Evolutionary conservation across 2,888 invertebrate species (phyloP).

Genomic region (Fragum fragum): DNA sequence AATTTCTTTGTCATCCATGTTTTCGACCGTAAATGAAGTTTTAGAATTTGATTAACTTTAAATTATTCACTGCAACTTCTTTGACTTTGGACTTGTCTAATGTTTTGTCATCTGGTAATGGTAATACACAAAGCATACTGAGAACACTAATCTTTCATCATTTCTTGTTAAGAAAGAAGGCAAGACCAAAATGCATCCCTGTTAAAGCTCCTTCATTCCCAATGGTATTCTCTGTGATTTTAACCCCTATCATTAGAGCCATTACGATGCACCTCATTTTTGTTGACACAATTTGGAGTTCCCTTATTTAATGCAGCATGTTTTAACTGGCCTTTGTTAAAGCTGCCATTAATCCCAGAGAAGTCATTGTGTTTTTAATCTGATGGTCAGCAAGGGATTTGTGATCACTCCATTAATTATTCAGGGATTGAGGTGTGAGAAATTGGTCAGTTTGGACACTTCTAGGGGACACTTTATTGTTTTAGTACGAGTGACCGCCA

Average conservation of each 20-base stretch:
- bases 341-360: slow-evolving; percentile 30
- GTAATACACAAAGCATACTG: no score
- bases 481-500: slow-evolving; percentile 27
- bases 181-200: no score
- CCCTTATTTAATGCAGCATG: slow-evolving; percentile 24
- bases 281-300: slow-evolving; percentile 21
- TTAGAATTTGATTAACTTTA: no score
- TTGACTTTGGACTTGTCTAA: no score
- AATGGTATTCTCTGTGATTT: neutral
- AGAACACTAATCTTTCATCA: no score
- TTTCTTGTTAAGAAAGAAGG: no score
- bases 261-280: slow-evolving; percentile 7
- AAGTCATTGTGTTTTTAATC: slow-evolving; percentile 36
- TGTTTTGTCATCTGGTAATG: no score
- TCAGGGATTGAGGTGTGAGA: slow-evolving; percentile 29
- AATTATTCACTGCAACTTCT: no score
- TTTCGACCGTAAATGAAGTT: no score
- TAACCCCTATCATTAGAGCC: slow-evolving; percentile 7
- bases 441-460: slow-evolving; percentile 33
- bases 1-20: no score
- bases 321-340: slow-evolving; percentile 22
- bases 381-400: slow-evolving; percentile 27
- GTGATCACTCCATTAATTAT: slow-evolving; percentile 35
- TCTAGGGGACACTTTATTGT: slow-evolving; percentile 21
- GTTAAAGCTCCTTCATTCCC: neutral